Conservation (phyloP, 2,113 vertebrate species). For the Ivindomyrus marchei region DNA sequence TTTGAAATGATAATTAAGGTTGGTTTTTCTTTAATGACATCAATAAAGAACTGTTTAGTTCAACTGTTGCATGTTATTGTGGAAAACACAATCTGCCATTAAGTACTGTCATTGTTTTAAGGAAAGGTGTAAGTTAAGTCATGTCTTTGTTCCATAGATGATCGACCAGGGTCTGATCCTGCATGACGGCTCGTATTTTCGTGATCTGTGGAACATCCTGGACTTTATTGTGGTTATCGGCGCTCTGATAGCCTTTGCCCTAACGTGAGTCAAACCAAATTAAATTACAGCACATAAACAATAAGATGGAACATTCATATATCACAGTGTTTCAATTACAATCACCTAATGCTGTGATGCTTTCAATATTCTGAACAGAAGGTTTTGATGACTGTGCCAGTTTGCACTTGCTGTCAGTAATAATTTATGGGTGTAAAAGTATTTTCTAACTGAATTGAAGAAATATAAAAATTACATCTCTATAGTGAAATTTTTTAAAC, state of each 20-base stretch:
- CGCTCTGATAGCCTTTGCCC: slow-evolving; percentile 88
- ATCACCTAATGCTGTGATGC: neutral
- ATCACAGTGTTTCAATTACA: neutral
- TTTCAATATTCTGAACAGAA: neutral
- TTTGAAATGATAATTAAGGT: slow-evolving; percentile 99
- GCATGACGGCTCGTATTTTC: slow-evolving; percentile 92
- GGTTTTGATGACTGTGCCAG: neutral
- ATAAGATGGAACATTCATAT: neutral
- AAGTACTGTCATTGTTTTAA: neutral
- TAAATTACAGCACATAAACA: slow-evolving; percentile 28
- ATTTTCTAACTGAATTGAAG: neutral
- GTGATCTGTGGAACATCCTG: slow-evolving; percentile 97
- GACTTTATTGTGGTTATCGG: slow-evolving; percentile 98
- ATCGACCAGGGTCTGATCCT: slow-evolving; percentile 97
- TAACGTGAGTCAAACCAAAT: slow-evolving; percentile 78
- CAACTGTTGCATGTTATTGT: neutral
- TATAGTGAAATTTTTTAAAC: slow-evolving; percentile 12
- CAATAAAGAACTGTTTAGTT: neutral
- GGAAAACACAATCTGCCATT: neutral
- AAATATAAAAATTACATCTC: neutral
- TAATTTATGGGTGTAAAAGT: neutral
- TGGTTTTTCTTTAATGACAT: slow-evolving; percentile 16
- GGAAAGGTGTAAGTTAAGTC: neutral
- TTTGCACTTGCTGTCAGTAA: neutral
- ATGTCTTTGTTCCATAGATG: slow-evolving; percentile 67